Conservation (phyloP, 92 coral and sea anemone species). For the Micromussa lordhowensis region DNA sequence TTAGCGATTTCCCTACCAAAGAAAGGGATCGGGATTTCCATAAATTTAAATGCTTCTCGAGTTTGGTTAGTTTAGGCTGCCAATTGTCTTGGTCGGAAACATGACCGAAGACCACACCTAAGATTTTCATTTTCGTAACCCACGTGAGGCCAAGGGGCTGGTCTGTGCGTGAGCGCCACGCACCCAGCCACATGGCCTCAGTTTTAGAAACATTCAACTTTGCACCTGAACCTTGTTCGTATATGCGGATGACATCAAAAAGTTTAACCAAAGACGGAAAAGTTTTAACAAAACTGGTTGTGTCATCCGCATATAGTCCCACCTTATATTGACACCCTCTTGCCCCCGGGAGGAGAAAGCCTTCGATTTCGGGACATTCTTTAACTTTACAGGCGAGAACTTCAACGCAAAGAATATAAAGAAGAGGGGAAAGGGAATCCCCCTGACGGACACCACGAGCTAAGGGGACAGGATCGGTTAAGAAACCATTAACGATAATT, state of each 20-base stretch:
- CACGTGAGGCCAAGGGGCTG: slow-evolving; percentile 34
- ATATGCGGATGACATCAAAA: neutral
- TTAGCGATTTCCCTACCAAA: neutral
- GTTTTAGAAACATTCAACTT: slow-evolving; percentile 32
- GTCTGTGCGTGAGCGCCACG: neutral
- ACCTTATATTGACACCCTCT: neutral
- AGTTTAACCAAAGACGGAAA: neutral
- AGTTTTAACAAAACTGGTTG: slow-evolving; percentile 6
- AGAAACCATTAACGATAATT: neutral
- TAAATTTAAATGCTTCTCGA: slow-evolving; percentile 16
- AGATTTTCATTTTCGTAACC: slow-evolving; percentile 29
- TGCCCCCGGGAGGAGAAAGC: slow-evolving; percentile 25
- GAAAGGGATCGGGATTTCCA: neutral
- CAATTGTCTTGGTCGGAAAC: neutral
- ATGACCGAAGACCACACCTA: slow-evolving; percentile 19
- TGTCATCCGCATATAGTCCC: slow-evolving; percentile 39
- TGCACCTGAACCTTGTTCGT: slow-evolving; percentile 32
- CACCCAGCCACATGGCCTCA: slow-evolving; percentile 56
- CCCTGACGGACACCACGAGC: slow-evolving; percentile 16
- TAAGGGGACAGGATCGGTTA: neutral
- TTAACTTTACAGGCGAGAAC: neutral
- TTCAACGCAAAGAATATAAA: slow-evolving; percentile 4
- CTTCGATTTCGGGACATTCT: neutral
- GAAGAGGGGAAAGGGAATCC: slow-evolving; percentile 17
- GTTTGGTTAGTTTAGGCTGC: neutral